These are phyloP conservation scores for Caranx melampygus DNA, from an alignment of 2,113 vertebrate species.

Conservation along the genomic window DNA sequence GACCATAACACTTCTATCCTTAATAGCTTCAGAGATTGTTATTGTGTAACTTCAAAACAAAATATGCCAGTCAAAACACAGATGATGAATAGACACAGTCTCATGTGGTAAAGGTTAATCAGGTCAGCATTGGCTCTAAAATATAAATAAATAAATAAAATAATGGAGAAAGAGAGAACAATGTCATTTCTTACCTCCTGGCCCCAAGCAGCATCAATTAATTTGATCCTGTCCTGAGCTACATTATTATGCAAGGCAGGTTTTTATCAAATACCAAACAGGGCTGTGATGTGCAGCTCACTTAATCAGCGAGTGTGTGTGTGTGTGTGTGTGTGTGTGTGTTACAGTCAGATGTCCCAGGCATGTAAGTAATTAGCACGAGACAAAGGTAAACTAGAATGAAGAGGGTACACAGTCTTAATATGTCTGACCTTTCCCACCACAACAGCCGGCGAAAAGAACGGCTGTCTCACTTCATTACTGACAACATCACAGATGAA, in stretches of 20 bases:
- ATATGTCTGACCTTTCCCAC: conserved; percentile 68
- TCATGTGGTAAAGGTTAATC: conserved; percentile 73
- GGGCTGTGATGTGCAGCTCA: conserved; percentile 28
- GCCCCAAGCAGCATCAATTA: conserved; percentile 67
- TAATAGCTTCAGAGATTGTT: background rate
- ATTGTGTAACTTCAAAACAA: background rate
- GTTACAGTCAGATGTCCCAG: conserved; percentile 35
- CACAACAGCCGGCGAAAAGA: conserved; percentile 46
- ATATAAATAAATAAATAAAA: background rate
- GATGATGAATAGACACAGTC: conserved; percentile 37
- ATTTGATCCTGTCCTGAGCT: conserved; percentile 55
- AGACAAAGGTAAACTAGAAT: conserved; percentile 42
- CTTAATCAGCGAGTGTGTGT: conserved; percentile 60
- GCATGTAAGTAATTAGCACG: conserved; percentile 60
- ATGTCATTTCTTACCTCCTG: conserved; percentile 47
- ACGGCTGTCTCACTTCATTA: conserved; percentile 49
- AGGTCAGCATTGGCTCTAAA: conserved; percentile 46
- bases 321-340: conserved; percentile 36
- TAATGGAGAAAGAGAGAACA: conserved; percentile 18
- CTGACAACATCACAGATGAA: conserved; percentile 34
- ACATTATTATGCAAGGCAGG: conserved; percentile 43
- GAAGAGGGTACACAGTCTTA: conserved; percentile 41
- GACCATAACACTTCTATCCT: background rate
- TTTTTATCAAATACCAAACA: conserved; percentile 62
- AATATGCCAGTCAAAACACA: conserved; percentile 26